Conservation (phyloP, 2,797 vertebrate genomes). For the Falco biarmicus region DNA sequence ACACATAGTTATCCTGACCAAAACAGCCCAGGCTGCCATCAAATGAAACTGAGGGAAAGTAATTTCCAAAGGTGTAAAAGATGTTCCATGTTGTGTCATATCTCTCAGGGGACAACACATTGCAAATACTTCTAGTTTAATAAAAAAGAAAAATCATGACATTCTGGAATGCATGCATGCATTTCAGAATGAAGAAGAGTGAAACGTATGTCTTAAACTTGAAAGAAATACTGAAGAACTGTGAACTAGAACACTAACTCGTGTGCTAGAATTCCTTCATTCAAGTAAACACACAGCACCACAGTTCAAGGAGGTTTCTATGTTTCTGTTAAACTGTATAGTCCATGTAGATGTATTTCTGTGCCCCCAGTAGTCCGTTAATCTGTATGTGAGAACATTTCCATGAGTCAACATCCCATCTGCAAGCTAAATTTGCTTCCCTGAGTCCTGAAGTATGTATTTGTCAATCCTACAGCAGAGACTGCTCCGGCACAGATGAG, state of each 20-base stretch:
- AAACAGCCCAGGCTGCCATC: neutral
- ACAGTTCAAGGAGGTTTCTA: neutral
- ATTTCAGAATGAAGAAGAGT: neutral
- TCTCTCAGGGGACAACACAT: neutral
- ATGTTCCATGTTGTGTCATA: neutral
- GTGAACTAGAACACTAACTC: no score
- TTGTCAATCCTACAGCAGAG: neutral
- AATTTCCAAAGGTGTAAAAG: neutral
- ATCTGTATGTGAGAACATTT: neutral
- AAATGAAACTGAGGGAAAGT: neutral
- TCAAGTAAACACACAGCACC: neutral
- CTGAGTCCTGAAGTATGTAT: neutral
- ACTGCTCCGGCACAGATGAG: neutral
- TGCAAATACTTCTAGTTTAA: neutral
- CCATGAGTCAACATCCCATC: neutral
- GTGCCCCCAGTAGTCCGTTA: rapidly evolving
- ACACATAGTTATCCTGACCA: neutral
- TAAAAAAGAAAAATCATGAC: neutral
- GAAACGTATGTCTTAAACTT: neutral
- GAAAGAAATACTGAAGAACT: neutral
- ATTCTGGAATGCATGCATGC: neutral
- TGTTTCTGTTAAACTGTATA: neutral
- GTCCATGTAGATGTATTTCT: neutral
- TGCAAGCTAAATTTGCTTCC: neutral
- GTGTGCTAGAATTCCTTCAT: neutral